These are phyloP conservation scores for Apodemus speciosus DNA, from an alignment of 2,113 vertebrate genomes.

Conservation along the genomic window DNA sequence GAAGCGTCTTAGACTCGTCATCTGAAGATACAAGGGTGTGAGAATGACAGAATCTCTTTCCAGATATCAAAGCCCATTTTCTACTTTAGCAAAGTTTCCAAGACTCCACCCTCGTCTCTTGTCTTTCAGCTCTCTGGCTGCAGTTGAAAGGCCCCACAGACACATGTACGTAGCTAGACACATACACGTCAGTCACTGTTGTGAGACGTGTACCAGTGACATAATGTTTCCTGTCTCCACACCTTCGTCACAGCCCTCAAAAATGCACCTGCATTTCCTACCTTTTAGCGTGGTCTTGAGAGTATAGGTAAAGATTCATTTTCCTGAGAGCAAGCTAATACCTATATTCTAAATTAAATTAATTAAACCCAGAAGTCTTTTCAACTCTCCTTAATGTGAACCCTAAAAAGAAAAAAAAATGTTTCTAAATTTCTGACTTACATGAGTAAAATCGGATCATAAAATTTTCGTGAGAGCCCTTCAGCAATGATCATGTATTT, in stretches of 20 bases:
- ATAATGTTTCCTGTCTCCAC: neutral
- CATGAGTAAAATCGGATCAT: conserved; percentile 38
- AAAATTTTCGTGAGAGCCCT: conserved; percentile 6
- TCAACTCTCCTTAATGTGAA: neutral
- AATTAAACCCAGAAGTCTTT: conserved; percentile 13
- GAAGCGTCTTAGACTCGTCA: neutral
- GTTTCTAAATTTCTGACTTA: conserved; percentile 9
- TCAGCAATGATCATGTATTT: conserved; percentile 29
- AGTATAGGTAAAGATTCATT: neutral
- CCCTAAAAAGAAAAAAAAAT: neutral
- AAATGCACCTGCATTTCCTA: neutral
- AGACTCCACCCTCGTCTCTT: neutral
- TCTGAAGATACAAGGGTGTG: conserved; percentile 14
- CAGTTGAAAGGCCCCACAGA: neutral
- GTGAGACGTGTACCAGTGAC: neutral
- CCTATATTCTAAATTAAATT: conserved; percentile 24
- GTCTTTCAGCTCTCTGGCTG: neutral
- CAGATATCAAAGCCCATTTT: neutral
- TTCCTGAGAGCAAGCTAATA: neutral
- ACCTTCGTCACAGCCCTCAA: neutral
- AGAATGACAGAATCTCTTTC: conserved; percentile 14
- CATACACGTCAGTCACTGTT: neutral
- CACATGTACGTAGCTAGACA: neutral
- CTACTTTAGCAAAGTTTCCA: neutral
- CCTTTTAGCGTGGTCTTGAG: neutral